Evolutionary conservation across 2,888 invertebrate genomes (phyloP), one percentile per base, ranked within the genome.

Genomic region (Pycnomerus fuliginosus): DNA sequence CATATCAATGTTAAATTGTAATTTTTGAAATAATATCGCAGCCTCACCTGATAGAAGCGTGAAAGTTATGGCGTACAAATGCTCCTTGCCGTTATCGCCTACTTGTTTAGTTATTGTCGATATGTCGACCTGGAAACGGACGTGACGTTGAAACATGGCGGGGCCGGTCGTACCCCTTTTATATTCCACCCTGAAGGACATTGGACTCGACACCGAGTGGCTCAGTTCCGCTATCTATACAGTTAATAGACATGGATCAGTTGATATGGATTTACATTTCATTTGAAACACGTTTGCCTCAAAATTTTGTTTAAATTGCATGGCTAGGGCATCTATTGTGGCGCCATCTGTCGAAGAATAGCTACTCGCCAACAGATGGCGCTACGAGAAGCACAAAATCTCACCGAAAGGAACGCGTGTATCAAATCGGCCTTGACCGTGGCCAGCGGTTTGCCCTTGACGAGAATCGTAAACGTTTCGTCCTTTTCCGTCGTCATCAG

Each of bases 391-490:
- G n/a, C n/a, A n/a, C n/a, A n/a, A n/a, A 17, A 47, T 78, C 87
- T 85, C 74, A 97, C 97, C 75, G 97, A 97, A 62, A 99, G 80
- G 76, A 99, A 98, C 53, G 97, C 96, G 67, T 98, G 96, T 66
- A 99, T 96, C 43, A 99, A 80, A 73, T 99, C 98, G 12, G 98
- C 98, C 74, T 98, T 99, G 50, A 99, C 94, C 8, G 93, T 92
- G 39, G 96, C 94, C 57, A 99, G 76, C 0, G 95, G 94, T 69
- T 96, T 96, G 22, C 96, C 97, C 67, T 95, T 94, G 3, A 98
- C 94, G 50, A 98, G 79, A 44, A 98, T 90, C 17, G 97, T 96
- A 74, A 97, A 94, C 2, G 92, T 93, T 72, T 98, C 97, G 65
- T 99, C 98, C 65, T 97, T 89, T 69, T 92, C 96, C 2, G 89